Base-by-base conservation (phyloP, 2,113 vertebrate species). In the Oreochromis aureus region DNA sequence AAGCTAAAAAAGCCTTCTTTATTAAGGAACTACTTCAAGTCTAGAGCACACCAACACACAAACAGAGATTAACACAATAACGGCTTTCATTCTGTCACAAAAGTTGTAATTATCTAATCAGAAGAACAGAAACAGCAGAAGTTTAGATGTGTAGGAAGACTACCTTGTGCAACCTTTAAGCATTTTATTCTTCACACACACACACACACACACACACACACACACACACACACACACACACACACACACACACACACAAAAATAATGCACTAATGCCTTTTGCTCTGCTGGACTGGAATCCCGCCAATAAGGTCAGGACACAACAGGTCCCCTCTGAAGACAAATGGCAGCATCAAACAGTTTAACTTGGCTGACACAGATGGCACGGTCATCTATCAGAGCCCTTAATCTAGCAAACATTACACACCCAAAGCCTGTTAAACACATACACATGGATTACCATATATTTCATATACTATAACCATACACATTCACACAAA, bases 281-380 rank as follows among this genome's bases (percentile, higher is more conserved):
- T 63, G 11, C 39, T 61, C 80, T 63, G n/a, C 41, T 86, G 36
- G 24, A 63, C 24, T 88, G 89, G 48, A 87, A 82, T 16, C 4
- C n/a, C 1, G 85, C 86, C 92, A 92, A 55, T 61, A 82, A 83
- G 90, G 90, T 90, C 86, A 87, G n/a, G 24, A 58, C 54, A 85
- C 76, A 54, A 84, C 83, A 83, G 39, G 41, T 79, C 59, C 51
- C 48, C 24, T 85, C 80, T 51, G 80, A 90, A 92, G 88, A 91
- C 55, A 93, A 91, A 91, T 85, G 32, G 56, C 13, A 5, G 41
- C 61, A 73, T 89, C 55, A 89, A 90, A 93, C 76, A 61, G 84
- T 86, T 91, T 56, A 82, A 86, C 86, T 85, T 86, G 84, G 80
- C 84, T 51, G 48, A 55, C 66, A 81, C 84, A 87, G 82, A 86